These are phyloP conservation scores for Mesaphorura yosii DNA, from an alignment of 1,140 invertebrate genomes.

Conservation along the genomic window DNA sequence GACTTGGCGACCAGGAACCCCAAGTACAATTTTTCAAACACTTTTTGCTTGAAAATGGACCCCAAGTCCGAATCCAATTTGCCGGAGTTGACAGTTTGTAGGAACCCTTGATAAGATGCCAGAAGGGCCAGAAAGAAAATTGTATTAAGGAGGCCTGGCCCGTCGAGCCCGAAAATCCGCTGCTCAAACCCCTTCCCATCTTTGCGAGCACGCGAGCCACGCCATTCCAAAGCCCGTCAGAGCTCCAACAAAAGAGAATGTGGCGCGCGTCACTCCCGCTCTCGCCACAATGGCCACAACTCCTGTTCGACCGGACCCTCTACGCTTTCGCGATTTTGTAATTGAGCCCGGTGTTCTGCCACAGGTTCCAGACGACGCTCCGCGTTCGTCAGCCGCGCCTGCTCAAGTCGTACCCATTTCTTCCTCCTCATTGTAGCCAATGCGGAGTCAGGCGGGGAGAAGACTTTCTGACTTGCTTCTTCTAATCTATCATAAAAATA, in stretches of 20 bases:
- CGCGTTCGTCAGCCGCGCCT: background rate
- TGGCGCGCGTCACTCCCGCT: background rate
- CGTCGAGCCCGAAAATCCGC: background rate
- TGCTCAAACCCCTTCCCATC: background rate
- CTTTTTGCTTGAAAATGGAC: background rate
- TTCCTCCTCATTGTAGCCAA: background rate
- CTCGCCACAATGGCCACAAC: background rate
- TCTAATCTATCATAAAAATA: background rate
- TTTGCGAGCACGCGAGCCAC: background rate
- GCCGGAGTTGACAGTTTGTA: background rate
- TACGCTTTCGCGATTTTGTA: background rate
- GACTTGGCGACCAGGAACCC: background rate
- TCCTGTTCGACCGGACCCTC: background rate
- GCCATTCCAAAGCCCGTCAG: background rate
- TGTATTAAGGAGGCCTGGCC: background rate
- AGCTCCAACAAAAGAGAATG: background rate
- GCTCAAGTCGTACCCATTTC: background rate
- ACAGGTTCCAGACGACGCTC: background rate
- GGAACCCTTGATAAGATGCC: background rate
- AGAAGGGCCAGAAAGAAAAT: background rate
- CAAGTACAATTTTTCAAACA: background rate
- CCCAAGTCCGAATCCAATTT: background rate
- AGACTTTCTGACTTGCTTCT: background rate
- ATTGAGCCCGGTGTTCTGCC: background rate
- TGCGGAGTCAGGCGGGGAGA: background rate